Evolutionary conservation across 37 sponge, comb jelly and placozoan genomes (phyloP), one percentile per base, ranked within the genome.

Genomic region (Oopsacas minuta): DNA sequence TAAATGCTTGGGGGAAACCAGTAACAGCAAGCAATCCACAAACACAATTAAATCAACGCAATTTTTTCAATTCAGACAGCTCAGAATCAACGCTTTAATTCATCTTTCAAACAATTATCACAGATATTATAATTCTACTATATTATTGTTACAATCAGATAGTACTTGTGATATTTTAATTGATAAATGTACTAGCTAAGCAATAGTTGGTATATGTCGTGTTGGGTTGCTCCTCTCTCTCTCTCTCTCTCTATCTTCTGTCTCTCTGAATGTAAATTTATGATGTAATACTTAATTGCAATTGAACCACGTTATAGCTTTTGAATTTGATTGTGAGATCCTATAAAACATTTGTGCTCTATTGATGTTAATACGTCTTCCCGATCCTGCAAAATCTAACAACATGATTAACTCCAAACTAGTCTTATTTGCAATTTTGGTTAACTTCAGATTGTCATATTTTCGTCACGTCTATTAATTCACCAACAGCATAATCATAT

Each of bases 81-180:
- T 61, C 75, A 34, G 75, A 61, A 61, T 61, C 75, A 25, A n/a
- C 75, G 30, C 75, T 61, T 61, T 61, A 61, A 61, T n/a, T n/a
- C n/a, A n/a, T 61, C 75, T 61, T 5, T 61, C 75, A 10, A 61
- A 22, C 51, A 46, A 10, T n/a, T 34, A 61, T 34, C 7, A n/a
- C 75, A 42, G 49, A 17, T n/a, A n/a, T 15, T 42, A 42, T 42
- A 17, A 42, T 17, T 42, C 49, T 42, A 42, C 15, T 42, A 42
- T 42, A 42, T 8, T 42, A 42, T 15, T 42, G 49, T 42, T 42
- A 42, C 49, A 42, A 17, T 42, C 49, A 42, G 15, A 42, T 8
- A 17, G 49, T 42, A 17, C 12, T 17, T 8, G 49, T 42, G 49
- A 42, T 42, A 42, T 42, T 42, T 42, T 42, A 42, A 15, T 15